These are phyloP conservation scores for Ichneumoninae sp. DNA, from an alignment of 2,888 invertebrate genomes.

Conservation along the genomic window DNA sequence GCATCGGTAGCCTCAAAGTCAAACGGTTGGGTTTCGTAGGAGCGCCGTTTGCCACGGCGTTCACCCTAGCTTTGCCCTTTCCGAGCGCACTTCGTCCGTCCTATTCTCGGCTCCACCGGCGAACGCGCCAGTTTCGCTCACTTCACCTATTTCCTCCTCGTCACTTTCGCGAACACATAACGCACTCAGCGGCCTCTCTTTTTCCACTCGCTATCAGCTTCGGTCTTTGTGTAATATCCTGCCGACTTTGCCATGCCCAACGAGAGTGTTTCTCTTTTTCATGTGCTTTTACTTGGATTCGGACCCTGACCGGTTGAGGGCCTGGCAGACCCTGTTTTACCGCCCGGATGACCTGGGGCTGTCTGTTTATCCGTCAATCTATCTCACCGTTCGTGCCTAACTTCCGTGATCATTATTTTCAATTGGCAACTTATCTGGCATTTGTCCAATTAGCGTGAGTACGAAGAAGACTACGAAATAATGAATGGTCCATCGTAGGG, in stretches of 20 bases:
- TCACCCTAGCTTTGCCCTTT: constrained; percentile 31
- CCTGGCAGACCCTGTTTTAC: constrained; percentile 23
- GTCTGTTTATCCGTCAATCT: constrained; percentile 65
- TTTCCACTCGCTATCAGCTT: constrained; percentile 12
- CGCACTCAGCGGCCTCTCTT: constrained; percentile 9
- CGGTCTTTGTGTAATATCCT: constrained; percentile 31
- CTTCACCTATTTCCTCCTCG: constrained; percentile 61
- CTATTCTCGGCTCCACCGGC: constrained; percentile 34
- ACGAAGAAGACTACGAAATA: neutral
- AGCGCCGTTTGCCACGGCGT: constrained; percentile 37
- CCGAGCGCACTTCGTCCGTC: constrained; percentile 2
- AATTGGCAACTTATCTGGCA: neutral
- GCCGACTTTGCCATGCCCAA: constrained; percentile 39
- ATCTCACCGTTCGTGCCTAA: constrained; percentile 20
- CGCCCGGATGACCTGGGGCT: constrained; percentile 22
- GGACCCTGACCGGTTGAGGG: constrained; percentile 21
- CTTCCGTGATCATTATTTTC: neutral
- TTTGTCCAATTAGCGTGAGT: neutral
- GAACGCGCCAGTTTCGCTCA: constrained; percentile 31
- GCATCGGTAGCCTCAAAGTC: constrained; percentile 60
- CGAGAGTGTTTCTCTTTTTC: constrained; percentile 49
- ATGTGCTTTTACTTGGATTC: neutral
- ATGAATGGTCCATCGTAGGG: neutral
- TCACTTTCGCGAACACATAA: constrained; percentile 59
- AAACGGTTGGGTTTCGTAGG: constrained; percentile 21